Evolutionary conservation across 53 echinoderm and acorn worm genomes (phyloP), one percentile per base, ranked within the genome.

Genomic region (Patiria pectinifera): DNA sequence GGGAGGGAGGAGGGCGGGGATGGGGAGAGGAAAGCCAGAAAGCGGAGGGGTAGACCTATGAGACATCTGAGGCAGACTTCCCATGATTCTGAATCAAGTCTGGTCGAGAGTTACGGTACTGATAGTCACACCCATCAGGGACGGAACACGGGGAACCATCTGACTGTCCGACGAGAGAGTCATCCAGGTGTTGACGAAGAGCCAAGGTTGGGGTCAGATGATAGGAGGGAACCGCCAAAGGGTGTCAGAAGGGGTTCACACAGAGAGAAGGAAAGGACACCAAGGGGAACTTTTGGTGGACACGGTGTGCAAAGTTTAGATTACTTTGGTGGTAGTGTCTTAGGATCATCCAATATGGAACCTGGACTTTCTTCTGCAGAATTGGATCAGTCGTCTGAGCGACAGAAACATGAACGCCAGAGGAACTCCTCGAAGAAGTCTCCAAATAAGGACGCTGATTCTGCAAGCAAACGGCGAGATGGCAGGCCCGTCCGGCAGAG

Each of bases 401-500:
- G 11, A 13, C 7, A n/a, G 23, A 59, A 58, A 63, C 19, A 78
- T 22, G 60, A 48, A 15, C 88, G 59, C 12, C 14, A 21, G 66
- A 21, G 47, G 25, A 44, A 24, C 19, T n/a, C 18, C 2, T 80
- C 81, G 35, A 60, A 63, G 12, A 81, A 47, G 46, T 45, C 21
- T 49, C 6, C 45, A 21, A 60, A 16, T 23, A 66, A 44, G 43
- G 66, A 63, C 47, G 13, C 69, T 45, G 16, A 21, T n/a, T 80
- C 80, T 24, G 71, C 25, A 15, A 80, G 69, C 35, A 66, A 80
- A 22, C 80, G 70, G 11, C 80, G 48, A 4, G 69, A 48, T 69
- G 90, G 90, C 26, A n/a, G 90, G 19, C 90, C 90, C 46, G 90
- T 90, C 14, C 80, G 90, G 6, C 48, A 14, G 47, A 44, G 90